These are phyloP conservation scores for Carposina sasakii DNA, from an alignment of 1,140 invertebrate species.

Conservation along the genomic window DNA sequence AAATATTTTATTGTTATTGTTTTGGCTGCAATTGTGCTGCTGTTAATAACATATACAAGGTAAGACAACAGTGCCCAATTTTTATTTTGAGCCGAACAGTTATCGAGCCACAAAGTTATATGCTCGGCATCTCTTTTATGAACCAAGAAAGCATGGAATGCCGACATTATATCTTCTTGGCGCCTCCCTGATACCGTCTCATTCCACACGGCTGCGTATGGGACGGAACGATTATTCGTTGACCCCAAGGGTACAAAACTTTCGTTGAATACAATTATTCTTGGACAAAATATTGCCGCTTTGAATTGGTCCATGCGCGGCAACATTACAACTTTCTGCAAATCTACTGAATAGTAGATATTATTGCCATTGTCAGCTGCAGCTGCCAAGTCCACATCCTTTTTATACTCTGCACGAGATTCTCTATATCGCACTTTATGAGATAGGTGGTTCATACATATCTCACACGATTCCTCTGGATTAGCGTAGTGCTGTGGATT, in stretches of 20 bases:
- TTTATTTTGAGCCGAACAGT: constrained; percentile 1
- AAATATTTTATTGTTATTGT: constrained; percentile 19
- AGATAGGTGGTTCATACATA: background rate
- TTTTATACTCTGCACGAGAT: background rate
- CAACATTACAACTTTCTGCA: constrained; percentile 26
- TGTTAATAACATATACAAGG: constrained; percentile 17
- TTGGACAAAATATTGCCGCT: constrained; percentile 21
- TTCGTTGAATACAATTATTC: constrained; percentile 32
- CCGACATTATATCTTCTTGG: constrained; percentile 11
- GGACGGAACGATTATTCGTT: constrained; percentile 6
- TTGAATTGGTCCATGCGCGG: constrained; percentile 27
- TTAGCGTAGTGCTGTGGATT: background rate
- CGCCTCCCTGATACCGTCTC: constrained; percentile 15
- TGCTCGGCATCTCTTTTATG: constrained; percentile 13
- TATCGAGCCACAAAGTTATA: constrained; percentile 19
- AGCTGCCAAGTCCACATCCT: background rate
- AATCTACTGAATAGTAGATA: constrained; percentile 13
- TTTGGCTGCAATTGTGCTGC: background rate
- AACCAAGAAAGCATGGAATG: constrained; percentile 12
- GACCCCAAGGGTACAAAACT: constrained; percentile 29
- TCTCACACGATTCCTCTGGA: background rate
- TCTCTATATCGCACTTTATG: background rate
- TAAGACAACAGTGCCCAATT: constrained; percentile 26
- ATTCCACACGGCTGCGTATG: constrained; percentile 13
- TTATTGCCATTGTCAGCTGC: background rate